These are phyloP conservation scores for Euleptes europaea DNA, from an alignment of 2,113 vertebrate genomes.

Conservation along the genomic window DNA sequence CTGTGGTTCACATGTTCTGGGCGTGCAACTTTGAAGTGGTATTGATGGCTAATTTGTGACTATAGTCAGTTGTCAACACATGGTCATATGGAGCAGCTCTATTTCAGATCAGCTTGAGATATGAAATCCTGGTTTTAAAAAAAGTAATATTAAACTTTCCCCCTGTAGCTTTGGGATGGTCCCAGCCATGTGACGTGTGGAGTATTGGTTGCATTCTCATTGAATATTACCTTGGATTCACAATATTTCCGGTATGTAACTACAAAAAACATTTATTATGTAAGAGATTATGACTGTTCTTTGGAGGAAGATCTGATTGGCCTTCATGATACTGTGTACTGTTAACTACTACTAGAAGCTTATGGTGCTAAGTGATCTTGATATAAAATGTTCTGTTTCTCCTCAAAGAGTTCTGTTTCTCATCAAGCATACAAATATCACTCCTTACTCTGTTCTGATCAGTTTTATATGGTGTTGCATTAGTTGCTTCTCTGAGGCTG, in stretches of 20 bases:
- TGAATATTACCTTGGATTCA: slow-evolving; percentile 87
- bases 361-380: too few relatives aligned
- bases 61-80: not conserved
- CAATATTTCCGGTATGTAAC: slow-evolving; percentile 82
- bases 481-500: too few relatives aligned
- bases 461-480: too few relatives aligned
- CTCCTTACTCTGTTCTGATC: too few relatives aligned
- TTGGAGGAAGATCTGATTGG: not conserved
- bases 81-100: not conserved
- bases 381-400: too few relatives aligned
- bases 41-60: not conserved
- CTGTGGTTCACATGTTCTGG: not conserved
- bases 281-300: not conserved
- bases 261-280: not conserved
- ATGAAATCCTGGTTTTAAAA: too few relatives aligned
- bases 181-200: slow-evolving; percentile 88
- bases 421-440: too few relatives aligned
- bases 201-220: slow-evolving; percentile 88
- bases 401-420: too few relatives aligned
- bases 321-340: not conserved
- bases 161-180: slow-evolving; percentile 83
- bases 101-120: not conserved
- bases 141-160: not conserved
- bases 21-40: not conserved
- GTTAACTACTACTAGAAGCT: too few relatives aligned